Base-by-base conservation (phyloP, 2,113 vertebrate species). In the Calypte anna region DNA sequence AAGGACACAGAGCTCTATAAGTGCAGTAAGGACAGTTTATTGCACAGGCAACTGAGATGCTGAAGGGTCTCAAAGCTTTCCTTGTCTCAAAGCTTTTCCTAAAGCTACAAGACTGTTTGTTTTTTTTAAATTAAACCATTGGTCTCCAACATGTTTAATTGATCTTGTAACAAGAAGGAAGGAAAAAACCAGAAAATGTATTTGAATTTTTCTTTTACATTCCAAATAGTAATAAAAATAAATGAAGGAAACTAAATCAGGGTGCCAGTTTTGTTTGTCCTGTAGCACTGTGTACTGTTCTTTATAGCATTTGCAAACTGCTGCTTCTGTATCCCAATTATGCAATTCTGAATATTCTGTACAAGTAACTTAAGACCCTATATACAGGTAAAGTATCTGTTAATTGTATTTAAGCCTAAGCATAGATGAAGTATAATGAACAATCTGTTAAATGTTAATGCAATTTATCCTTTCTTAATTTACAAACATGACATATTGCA, bases 401-500 rank as follows among this genome's bases (percentile, higher is more conserved):
- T 95, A 96, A 85, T 89, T 89, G 59, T 67, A 93, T 80, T 95
- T 97, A 96, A 97, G 90, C 43, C 76, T 92, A 96, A 97, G 63
- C 70, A 61, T 43, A 96, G 93, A 92, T 89, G 89, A 95, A 94
- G 36, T 96, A 66, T 93, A 94, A 97, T 91, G 93, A 97, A 92
- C 94, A 97, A 77, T 97, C 91, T 98, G 96, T 91, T 95, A 96
- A 96, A 97, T 93, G 93, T 96, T 98, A 97, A 97, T 97, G 82
- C 73, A 96, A 96, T 97, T 95, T 97, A 97, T 97, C 92, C 91
- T 96, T 98, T 96, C 95, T 89, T 93, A 97, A 96, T 97, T 97
- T 97, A 97, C 91, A 97, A 97, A 97, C 93, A 96, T 96, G 95
- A 94, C 97, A 97, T 96, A 97, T 95, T 97, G 96, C 91, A 86